Evolutionary conservation across 2,797 vertebrate genomes (phyloP).

Genomic region (Gymnoscopelus microlampas): DNA sequence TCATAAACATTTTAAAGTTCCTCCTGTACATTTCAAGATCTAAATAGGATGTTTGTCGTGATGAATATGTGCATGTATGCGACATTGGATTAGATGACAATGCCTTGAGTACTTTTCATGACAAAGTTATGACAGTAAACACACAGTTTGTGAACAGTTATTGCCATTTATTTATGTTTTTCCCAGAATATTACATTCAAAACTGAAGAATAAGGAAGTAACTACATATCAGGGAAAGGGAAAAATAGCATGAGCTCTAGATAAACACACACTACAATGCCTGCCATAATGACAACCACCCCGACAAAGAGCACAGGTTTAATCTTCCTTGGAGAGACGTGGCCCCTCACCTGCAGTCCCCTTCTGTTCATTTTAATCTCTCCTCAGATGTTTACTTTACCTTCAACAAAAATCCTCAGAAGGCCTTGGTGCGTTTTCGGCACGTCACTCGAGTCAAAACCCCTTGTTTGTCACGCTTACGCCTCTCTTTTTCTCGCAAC

Average conservation of each 20-base stretch:
- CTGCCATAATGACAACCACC: conserved; percentile 58
- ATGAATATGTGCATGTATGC: neutral
- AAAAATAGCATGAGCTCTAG: conserved; percentile 74
- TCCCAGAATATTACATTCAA: neutral
- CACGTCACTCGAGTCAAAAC: conserved; percentile 57
- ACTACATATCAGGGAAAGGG: conserved; percentile 56
- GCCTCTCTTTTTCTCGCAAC: conserved; percentile 55
- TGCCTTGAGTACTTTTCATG: neutral
- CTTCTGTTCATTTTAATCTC: conserved; percentile 68
- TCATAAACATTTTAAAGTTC: too few relatives aligned
- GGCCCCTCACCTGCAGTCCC: conserved; percentile 57
- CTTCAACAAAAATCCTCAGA: conserved; percentile 44
- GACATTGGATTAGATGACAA: conserved; percentile 13
- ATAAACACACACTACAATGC: conserved; percentile 75
- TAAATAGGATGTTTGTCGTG: neutral
- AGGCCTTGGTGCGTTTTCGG: conserved; percentile 47
- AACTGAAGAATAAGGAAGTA: conserved; percentile 7
- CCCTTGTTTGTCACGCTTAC: conserved; percentile 55
- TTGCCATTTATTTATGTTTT: conserved; percentile 7
- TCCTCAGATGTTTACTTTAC: conserved; percentile 50
- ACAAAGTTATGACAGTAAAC: conserved; percentile 15
- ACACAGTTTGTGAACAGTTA: neutral
- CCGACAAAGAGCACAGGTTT: conserved; percentile 62
- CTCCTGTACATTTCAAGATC: too few relatives aligned
- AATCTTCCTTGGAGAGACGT: conserved; percentile 50